phyloP scores from a whole-genome alignment of 2,888 invertebrate genomes.

The Limnephilus auricula region DNA sequence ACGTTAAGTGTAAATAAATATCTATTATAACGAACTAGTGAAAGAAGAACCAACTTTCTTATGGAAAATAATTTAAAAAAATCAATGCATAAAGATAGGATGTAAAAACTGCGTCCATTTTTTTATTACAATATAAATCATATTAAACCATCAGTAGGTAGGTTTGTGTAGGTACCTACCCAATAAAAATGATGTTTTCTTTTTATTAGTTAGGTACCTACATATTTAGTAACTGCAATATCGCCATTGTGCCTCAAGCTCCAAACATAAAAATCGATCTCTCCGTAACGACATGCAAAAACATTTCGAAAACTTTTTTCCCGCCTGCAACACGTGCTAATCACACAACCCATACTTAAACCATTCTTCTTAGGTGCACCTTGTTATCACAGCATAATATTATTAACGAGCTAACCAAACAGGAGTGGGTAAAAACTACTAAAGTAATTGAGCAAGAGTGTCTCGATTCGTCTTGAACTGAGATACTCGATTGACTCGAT shows the following conservation, averaged over 20 bases:
- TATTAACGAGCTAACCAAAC: neutral
- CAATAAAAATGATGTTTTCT: neutral
- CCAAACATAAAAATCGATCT: neutral
- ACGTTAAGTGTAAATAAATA: too few species aligned
- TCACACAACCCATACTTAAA: neutral
- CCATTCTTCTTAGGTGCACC: neutral
- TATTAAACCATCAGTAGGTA: too few species aligned
- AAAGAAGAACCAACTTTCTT: too few species aligned
- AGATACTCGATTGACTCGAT: neutral
- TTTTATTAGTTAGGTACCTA: too few species aligned
- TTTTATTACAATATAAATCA: too few species aligned
- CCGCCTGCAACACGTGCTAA: neutral
- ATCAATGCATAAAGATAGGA: too few species aligned
- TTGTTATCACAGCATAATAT: constrained; percentile 5
- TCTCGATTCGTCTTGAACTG: neutral
- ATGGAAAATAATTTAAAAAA: too few species aligned
- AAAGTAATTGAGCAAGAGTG: neutral
- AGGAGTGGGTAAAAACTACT: constrained; percentile 4
- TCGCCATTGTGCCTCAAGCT: neutral
- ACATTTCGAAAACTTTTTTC: neutral
- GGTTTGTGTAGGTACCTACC: neutral
- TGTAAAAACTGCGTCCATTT: too few species aligned
- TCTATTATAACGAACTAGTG: too few species aligned
- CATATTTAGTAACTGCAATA: neutral
- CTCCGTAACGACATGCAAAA: constrained; percentile 2